Percentiles rank a stretch among this genome's conserved stretches.
Evolutionary conservation across 2,888 invertebrate genomes (phyloP).

Genomic region (Sesia bembeciformis): DNA sequence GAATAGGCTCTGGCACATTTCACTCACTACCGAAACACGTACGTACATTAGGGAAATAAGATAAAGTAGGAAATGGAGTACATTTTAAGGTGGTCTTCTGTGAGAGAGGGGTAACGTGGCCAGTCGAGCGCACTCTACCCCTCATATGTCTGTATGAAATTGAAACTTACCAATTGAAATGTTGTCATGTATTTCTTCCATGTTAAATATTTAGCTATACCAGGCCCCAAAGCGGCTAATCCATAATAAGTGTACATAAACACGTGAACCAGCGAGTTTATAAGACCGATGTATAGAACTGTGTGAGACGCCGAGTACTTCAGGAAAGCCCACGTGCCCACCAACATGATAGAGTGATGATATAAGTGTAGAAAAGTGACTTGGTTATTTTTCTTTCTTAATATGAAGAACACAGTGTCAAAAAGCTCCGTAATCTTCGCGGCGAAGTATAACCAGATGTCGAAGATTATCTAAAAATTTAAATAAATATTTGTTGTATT

Average conservation of each 20-base stretch:
- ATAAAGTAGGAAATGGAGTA: too few relatives aligned
- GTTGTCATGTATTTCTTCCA: slow-evolving; percentile 90
- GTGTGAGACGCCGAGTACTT: slow-evolving; percentile 85
- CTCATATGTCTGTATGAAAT: too few relatives aligned
- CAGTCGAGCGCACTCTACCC: too few relatives aligned
- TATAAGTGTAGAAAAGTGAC: slow-evolving; percentile 92
- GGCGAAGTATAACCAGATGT: slow-evolving; percentile 80
- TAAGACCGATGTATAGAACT: slow-evolving; percentile 79
- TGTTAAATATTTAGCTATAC: slow-evolving; percentile 83
- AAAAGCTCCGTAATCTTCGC: slow-evolving; percentile 85
- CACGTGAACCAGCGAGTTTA: slow-evolving; percentile 85
- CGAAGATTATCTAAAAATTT: slow-evolving; percentile 52
- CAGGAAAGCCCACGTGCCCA: slow-evolving; percentile 83
- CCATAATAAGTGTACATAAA: slow-evolving; percentile 90
- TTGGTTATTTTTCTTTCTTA: slow-evolving; percentile 85
- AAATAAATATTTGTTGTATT: slow-evolving; percentile 4
- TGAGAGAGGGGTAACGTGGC: too few relatives aligned
- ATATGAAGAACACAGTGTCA: slow-evolving; percentile 90
- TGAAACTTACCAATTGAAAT: slow-evolving; percentile 80
- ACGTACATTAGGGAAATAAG: too few relatives aligned
- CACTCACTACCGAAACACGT: too few relatives aligned
- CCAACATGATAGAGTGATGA: slow-evolving; percentile 85
- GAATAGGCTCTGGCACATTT: too few relatives aligned
- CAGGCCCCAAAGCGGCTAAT: slow-evolving; percentile 83
- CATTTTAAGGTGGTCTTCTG: too few relatives aligned